Evolutionary conservation across 2,888 invertebrate species (phyloP).

Genomic region (Aethes cnicana): DNA sequence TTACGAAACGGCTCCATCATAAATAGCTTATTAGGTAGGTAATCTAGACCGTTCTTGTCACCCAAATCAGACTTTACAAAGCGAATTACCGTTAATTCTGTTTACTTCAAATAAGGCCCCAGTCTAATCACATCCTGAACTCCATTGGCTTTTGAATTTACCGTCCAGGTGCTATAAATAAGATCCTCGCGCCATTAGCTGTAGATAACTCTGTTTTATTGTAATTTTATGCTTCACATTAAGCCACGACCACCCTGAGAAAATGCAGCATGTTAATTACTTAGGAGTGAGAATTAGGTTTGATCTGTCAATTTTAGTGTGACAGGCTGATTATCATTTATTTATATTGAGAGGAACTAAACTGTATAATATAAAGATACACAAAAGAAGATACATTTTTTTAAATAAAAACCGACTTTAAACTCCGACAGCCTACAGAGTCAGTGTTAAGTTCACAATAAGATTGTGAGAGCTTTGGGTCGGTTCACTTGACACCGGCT

Average conservation of each 20-base stretch:
- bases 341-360: no score
- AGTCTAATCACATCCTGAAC: conserved; percentile 8
- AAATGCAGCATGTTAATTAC: conserved; percentile 29
- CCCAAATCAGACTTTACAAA: not conserved
- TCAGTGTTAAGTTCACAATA: no score
- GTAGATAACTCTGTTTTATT: conserved; percentile 65
- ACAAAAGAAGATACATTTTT: no score
- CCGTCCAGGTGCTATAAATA: conserved; percentile 58
- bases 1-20: no score
- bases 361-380: no score
- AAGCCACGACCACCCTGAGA: conserved; percentile 33
- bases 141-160: conserved; percentile 37
- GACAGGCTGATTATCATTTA: no score
- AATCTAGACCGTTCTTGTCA: no score
- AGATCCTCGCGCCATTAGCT: conserved; percentile 55
- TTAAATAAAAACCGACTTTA: no score
- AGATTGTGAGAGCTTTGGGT: no score
- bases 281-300: conserved; percentile 1
- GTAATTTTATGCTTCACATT: conserved; percentile 69
- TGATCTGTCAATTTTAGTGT: conserved; percentile 6
- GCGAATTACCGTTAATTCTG: not conserved
- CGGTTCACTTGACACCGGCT: no score
- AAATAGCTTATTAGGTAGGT: no score
- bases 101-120: not conserved
- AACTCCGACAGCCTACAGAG: no score